Conservation (phyloP, 1,140 invertebrate species). For the Chrysomallon squamiferum region DNA sequence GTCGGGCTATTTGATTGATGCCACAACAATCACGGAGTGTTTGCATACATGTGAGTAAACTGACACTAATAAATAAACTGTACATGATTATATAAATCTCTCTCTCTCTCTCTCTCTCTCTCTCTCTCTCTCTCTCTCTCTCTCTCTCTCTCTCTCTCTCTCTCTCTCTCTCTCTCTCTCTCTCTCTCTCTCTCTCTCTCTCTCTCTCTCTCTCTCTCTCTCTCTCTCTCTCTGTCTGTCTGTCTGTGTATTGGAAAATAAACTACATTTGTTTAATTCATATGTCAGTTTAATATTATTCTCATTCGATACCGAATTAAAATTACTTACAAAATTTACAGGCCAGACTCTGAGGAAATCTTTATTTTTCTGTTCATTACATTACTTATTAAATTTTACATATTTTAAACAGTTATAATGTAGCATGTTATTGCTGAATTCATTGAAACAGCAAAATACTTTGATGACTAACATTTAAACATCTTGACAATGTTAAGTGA, state of each 20-base stretch:
- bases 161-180: constrained; percentile 6
- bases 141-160: constrained; percentile 13
- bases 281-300: too few relatives aligned
- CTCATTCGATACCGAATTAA: too few relatives aligned
- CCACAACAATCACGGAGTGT: constrained; percentile 66
- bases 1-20: constrained; percentile 66
- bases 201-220: too few relatives aligned
- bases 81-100: neutral
- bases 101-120: too few relatives aligned
- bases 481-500: neutral
- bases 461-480: neutral
- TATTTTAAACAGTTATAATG: neutral
- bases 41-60: constrained; percentile 62
- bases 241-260: too few relatives aligned
- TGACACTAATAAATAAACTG: too few relatives aligned
- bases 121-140: constrained; percentile 8
- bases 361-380: too few relatives aligned
- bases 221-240: too few relatives aligned
- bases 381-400: too few relatives aligned
- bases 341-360: too few relatives aligned
- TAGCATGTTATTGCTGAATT: neutral
- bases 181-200: neutral
- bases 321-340: too few relatives aligned
- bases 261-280: too few relatives aligned
- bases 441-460: neutral